Evolutionary conservation across 2,113 vertebrate species (phyloP), one percentile per base, ranked within the genome.

Genomic region (Upupa epops): DNA sequence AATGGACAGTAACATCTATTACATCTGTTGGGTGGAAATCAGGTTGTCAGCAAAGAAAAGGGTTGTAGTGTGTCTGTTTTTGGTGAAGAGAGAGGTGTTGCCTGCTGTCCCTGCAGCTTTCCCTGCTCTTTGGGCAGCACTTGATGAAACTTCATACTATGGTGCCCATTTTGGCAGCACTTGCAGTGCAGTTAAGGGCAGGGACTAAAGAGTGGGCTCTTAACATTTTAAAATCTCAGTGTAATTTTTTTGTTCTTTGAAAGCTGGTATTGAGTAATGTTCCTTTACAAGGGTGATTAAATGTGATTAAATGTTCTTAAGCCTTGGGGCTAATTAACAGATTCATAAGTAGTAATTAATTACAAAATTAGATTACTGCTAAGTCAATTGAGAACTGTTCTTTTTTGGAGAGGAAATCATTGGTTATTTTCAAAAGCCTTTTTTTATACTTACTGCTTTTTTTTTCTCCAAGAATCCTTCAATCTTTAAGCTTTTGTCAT

Each of bases 11-110:
- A 51, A 64, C 10, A 12, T 59, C 3, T 18, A 32, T 1, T 48
- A 34, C 61, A 86, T 72, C 83, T 86, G 84, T 42, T 69, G 93
- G 21, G 87, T 79, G 93, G 84, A 87, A 94, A 63, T 93, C 71
- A 61, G 87, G 87, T 59, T 95, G 89, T 82, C 87, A 85, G 84
- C 59, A 32, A 46, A 61, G 78, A 77, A 69, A 42, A 46, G 81
- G 59, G 31, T 31, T 2, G 1, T 24, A 66, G 51, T 54, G 37
- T 8, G 11, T 37, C 45, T 81, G 51, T 76, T 17, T 40, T 73
- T 26, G 16, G 29, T 55, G 36, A 40, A 28, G 45, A 42, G 34
- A 18, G 79, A 64, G 56, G 60, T 55, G 45, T 65, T 63, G 61
- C 29, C 42, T 58, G 31, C 56, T 1, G 0, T 24, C 29, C 20